Conservation (phyloP, 2,888 invertebrate species). For the Brenthis ino region DNA sequence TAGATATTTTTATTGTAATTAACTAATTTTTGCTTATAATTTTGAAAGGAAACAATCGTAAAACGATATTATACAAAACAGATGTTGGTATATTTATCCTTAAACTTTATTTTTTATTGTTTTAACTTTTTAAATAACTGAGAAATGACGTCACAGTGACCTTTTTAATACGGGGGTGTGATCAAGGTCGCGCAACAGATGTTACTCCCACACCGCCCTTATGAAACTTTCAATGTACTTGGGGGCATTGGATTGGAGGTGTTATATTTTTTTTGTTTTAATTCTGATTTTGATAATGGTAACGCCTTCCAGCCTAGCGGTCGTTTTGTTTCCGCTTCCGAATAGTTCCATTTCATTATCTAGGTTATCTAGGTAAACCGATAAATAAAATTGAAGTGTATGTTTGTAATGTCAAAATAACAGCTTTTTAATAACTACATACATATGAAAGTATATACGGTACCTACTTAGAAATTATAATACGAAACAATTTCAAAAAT, state of each 20-base stretch:
- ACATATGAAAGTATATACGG: too few species aligned
- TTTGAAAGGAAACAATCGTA: background rate
- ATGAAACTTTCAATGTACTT: constrained; percentile 32
- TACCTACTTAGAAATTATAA: too few species aligned
- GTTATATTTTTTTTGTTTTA: background rate
- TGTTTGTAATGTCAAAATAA: too few species aligned
- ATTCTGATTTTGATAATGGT: background rate
- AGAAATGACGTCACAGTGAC: constrained; percentile 44
- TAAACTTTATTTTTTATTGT: background rate
- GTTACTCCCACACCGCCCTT: constrained; percentile 63
- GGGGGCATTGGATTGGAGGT: background rate
- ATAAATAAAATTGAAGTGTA: too few species aligned
- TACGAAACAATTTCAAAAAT: too few species aligned
- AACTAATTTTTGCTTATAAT: too few species aligned
- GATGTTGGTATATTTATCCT: background rate
- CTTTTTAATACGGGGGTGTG: constrained; percentile 55
- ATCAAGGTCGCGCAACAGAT: constrained; percentile 64
- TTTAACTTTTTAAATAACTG: constrained; percentile 22
- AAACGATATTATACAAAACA: background rate
- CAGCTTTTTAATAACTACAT: too few species aligned
- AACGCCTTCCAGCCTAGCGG: too few species aligned
- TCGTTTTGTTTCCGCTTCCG: too few species aligned
- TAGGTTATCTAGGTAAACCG: too few species aligned
- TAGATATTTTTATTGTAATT: too few species aligned
- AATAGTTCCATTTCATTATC: too few species aligned